These are phyloP conservation scores for Eublepharis macularius DNA, from an alignment of 2,113 vertebrate species.

Conservation along the genomic window DNA sequence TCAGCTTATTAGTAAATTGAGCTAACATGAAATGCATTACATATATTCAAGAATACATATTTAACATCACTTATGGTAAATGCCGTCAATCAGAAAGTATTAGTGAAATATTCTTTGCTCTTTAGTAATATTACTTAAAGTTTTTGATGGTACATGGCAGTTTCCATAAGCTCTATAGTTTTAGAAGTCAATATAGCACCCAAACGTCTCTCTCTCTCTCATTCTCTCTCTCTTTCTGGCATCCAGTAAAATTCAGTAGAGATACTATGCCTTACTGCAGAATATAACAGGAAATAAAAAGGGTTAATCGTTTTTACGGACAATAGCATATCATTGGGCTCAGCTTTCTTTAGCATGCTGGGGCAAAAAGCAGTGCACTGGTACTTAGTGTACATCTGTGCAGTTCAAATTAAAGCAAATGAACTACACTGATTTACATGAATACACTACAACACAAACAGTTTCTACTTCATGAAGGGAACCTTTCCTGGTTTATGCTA, in stretches of 20 bases:
- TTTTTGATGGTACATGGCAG: background rate
- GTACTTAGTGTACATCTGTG: background rate
- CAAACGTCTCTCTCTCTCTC: background rate
- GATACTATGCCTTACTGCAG: background rate
- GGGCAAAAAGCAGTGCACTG: background rate
- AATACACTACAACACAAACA: background rate
- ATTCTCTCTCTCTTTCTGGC: background rate
- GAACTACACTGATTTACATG: background rate
- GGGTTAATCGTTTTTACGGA: background rate
- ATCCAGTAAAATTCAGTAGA: background rate
- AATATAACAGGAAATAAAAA: background rate
- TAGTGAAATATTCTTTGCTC: background rate
- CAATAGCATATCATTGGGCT: background rate
- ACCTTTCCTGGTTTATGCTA: background rate
- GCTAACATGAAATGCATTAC: background rate
- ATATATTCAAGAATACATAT: background rate
- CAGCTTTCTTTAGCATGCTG: background rate
- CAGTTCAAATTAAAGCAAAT: background rate
- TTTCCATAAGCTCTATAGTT: background rate
- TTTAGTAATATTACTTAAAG: constrained; percentile 18
- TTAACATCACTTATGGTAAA: background rate
- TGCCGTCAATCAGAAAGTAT: background rate
- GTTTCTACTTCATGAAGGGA: background rate
- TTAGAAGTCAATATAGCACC: background rate
- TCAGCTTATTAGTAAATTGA: constrained; percentile 25